Evolutionary conservation across 2,797 vertebrate species (phyloP).

Genomic region (Pangasius larnaudii): DNA sequence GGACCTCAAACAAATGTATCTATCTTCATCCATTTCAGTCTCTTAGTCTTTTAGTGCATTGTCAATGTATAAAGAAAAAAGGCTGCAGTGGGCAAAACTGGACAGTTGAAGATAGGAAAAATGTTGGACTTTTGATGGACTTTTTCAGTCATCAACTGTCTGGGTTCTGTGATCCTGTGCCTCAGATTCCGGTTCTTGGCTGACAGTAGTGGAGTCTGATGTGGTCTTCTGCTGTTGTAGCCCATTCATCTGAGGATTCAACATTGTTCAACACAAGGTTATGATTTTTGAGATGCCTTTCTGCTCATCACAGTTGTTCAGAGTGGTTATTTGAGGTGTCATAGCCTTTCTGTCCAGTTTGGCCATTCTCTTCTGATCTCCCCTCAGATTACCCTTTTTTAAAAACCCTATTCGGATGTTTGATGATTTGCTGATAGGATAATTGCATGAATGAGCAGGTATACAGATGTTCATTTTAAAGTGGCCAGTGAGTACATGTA

Average conservation of each 20-base stretch:
- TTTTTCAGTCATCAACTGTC: neutral
- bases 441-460: neutral
- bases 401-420: neutral
- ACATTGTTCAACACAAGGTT: neutral
- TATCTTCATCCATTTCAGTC: neutral
- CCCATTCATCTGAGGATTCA: neutral
- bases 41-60: neutral
- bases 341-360: neutral
- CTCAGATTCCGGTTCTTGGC: neutral
- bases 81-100: neutral
- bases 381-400: neutral
- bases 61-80: neutral
- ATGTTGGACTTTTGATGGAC: neutral
- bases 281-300: neutral
- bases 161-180: neutral
- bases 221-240: conserved; percentile 1
- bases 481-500: neutral
- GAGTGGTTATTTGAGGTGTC: neutral
- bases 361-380: neutral
- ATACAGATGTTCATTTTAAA: neutral
- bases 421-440: neutral
- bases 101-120: neutral
- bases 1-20: neutral
- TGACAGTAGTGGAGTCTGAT: neutral
- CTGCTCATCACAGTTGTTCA: neutral